Evolutionary conservation across 2,797 vertebrate genomes (phyloP).

Genomic region (Ctenochaetus hawaiiensis): DNA sequence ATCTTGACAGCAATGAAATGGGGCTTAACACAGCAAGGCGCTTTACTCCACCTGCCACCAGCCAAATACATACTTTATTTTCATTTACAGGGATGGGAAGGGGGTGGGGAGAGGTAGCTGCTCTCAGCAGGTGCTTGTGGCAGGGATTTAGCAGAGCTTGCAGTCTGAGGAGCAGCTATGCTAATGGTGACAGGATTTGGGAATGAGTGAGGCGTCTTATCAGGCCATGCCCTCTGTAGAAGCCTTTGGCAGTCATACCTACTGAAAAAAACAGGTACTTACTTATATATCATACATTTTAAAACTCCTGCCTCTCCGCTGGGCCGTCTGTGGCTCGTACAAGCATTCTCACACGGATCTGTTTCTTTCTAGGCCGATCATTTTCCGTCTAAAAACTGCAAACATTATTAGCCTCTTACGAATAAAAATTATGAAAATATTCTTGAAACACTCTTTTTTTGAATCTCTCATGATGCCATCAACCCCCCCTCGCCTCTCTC

Average conservation of each 20-base stretch:
- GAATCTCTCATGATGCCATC: constrained; percentile 15
- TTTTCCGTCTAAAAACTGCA: constrained; percentile 51
- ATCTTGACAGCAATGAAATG: constrained; percentile 57
- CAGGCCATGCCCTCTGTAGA: constrained; percentile 64
- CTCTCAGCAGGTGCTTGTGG: constrained; percentile 67
- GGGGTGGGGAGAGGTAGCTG: constrained; percentile 54
- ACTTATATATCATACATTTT: constrained; percentile 70
- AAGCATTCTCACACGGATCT: constrained; percentile 44
- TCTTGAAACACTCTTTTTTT: constrained; percentile 10
- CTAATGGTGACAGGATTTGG: constrained; percentile 80
- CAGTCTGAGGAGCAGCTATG: constrained; percentile 75
- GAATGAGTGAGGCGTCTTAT: constrained; percentile 77
- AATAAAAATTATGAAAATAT: constrained; percentile 41
- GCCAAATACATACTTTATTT: constrained; percentile 74
- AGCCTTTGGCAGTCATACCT: constrained; percentile 73
- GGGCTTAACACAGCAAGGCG: constrained; percentile 60
- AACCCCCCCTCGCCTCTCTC: constrained; percentile 1
- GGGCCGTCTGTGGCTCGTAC: constrained; percentile 50
- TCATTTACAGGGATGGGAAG: constrained; percentile 66
- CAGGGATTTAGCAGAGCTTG: constrained; percentile 72
- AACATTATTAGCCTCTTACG: constrained; percentile 59
- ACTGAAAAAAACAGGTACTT: constrained; percentile 62
- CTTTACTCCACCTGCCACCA: constrained; percentile 67
- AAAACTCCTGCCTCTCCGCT: constrained; percentile 54
- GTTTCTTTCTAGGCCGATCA: constrained; percentile 45